phyloP scores from a whole-genome alignment of 1,140 invertebrate genomes.

The Wasmannia auropunctata region DNA sequence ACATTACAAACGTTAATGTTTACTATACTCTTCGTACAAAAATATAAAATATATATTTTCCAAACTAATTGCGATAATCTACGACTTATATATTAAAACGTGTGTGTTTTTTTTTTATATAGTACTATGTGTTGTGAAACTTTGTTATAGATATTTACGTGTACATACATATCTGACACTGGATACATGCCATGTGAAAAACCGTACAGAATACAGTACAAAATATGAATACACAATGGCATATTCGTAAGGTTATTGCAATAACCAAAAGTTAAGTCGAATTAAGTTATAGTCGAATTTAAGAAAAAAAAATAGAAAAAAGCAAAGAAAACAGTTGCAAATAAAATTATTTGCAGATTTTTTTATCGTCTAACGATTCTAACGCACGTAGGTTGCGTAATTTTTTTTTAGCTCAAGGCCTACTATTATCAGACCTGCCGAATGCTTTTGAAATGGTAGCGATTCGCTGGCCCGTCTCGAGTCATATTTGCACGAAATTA shows the following conservation, averaged over 20 bases:
- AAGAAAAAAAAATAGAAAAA: neutral
- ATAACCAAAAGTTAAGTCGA: neutral
- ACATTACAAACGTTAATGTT: conserved; percentile 36
- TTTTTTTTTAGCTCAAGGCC: neutral
- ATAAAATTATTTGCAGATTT: neutral
- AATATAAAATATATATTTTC: conserved; percentile 75
- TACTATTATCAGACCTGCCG: neutral
- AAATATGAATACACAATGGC: no score
- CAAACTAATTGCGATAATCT: conserved; percentile 59
- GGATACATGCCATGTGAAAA: conserved; percentile 13
- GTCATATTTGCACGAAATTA: neutral
- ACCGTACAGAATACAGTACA: conserved; percentile 10
- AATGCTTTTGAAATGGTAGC: neutral
- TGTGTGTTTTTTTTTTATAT: conserved; percentile 15
- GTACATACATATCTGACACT: neutral
- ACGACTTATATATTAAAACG: conserved; percentile 26
- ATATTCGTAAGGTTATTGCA: neutral
- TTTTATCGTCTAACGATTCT: neutral
- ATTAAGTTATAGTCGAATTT: neutral
- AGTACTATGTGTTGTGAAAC: conserved; percentile 16
- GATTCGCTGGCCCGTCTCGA: neutral
- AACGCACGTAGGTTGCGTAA: neutral
- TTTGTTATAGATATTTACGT: neutral
- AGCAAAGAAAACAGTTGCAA: neutral
- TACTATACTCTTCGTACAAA: conserved; percentile 68